Evolutionary conservation across 2,113 vertebrate genomes (phyloP).

Genomic region (Dryoscopus gambensis): DNA sequence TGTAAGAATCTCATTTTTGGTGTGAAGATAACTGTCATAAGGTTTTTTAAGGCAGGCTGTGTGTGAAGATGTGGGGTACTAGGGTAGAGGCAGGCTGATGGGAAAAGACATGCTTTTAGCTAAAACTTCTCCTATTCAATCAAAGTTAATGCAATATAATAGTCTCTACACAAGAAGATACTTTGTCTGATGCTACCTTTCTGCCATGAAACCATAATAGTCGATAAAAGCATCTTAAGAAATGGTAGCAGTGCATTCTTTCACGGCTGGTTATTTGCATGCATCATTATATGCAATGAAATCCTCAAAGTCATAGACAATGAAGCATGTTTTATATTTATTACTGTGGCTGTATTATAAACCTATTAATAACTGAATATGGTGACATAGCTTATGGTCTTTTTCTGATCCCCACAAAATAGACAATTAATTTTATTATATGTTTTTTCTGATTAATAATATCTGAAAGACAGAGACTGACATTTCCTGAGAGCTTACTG

Average conservation of each 20-base stretch:
- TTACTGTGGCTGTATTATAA: not conserved
- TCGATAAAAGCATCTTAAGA: not conserved
- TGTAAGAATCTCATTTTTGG: not conserved
- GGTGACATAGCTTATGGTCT: not conserved
- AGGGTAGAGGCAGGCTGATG: not conserved
- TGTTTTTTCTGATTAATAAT: not conserved
- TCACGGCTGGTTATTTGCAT: not conserved
- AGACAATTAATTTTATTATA: not conserved
- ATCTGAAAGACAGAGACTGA: not conserved
- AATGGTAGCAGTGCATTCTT: not conserved
- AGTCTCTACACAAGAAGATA: not conserved
- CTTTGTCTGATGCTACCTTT: not conserved
- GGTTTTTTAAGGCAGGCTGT: not conserved
- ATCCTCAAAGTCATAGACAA: not conserved
- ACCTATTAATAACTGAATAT: not conserved
- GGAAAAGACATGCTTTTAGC: not conserved
- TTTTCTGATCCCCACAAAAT: not conserved
- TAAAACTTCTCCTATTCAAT: not conserved
- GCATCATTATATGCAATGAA: not conserved
- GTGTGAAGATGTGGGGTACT: not conserved
- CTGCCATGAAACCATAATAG: not conserved
- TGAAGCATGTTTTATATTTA: constrained; percentile 2
- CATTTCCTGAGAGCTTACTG: not conserved
- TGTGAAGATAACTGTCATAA: not conserved
- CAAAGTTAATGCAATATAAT: not conserved